phyloP scores from a whole-genome alignment of 2,888 invertebrate genomes.

The Heliconius charithonia region DNA sequence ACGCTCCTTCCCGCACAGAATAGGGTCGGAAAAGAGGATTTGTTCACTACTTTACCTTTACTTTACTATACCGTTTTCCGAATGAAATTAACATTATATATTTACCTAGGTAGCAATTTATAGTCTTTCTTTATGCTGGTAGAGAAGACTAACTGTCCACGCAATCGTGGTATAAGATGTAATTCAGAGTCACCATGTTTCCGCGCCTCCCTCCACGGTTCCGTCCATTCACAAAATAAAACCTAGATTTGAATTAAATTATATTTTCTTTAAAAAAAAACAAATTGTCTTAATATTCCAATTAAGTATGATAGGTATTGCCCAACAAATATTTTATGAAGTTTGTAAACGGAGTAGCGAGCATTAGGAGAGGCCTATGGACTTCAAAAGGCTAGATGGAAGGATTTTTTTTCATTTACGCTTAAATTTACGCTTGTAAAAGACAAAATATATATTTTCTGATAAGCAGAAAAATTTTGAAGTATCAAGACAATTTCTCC shows the following conservation, averaged over 20 bases:
- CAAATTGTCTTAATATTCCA: not conserved
- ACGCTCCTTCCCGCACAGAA: too few relatives aligned
- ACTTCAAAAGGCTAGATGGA: too few relatives aligned
- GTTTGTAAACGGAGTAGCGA: not conserved
- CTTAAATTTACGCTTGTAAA: too few relatives aligned
- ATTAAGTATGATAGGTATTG: not conserved
- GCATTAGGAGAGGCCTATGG: too few relatives aligned
- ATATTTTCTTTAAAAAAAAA: not conserved
- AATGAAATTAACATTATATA: too few relatives aligned
- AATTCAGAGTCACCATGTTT: constrained; percentile 88
- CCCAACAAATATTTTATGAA: not conserved
- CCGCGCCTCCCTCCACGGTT: constrained; percentile 89
- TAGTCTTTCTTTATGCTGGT: constrained; percentile 89
- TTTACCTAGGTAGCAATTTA: constrained; percentile 86
- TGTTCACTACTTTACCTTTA: too few relatives aligned
- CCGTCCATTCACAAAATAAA: constrained; percentile 84
- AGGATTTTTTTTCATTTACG: too few relatives aligned
- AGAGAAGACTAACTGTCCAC: constrained; percentile 87
- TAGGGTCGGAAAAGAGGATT: too few relatives aligned
- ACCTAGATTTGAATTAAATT: constrained; percentile 58
- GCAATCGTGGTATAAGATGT: constrained; percentile 88
- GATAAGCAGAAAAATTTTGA: too few relatives aligned
- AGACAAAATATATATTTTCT: too few relatives aligned
- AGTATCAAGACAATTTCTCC: too few relatives aligned
- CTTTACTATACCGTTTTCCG: too few relatives aligned